Conservation (phyloP, 2,113 vertebrate genomes). For the Sander lucioperca region DNA sequence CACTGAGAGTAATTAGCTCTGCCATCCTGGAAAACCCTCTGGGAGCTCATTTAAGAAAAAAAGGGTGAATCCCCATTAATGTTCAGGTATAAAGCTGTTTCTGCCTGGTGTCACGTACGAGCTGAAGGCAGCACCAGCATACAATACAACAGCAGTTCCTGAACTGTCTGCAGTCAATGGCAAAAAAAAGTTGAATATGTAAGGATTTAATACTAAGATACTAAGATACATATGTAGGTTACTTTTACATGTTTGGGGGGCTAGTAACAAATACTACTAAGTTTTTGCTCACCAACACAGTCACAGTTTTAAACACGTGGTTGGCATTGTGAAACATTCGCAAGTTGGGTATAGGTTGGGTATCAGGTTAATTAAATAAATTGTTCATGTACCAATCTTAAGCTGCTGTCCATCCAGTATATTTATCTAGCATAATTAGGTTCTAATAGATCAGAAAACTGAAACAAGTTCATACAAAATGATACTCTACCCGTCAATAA, state of each 20-base stretch:
- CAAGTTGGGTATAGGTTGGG: no score
- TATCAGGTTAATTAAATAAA: no score
- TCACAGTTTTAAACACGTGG: no score
- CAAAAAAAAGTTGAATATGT: neutral
- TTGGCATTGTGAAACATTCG: no score
- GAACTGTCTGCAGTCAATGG: no score
- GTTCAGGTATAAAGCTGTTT: slow-evolving; percentile 21
- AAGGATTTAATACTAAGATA: neutral
- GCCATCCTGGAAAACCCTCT: slow-evolving; percentile 27
- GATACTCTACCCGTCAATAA: no score
- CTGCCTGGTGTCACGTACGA: neutral
- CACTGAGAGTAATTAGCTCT: slow-evolving; percentile 53
- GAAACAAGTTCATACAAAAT: no score
- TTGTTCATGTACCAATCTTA: no score
- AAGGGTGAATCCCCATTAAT: slow-evolving; percentile 39
- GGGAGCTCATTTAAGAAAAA: slow-evolving; percentile 9
- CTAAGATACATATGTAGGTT: neutral
- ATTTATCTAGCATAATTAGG: no score
- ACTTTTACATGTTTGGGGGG: neutral
- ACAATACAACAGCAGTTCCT: neutral
- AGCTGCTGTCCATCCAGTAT: no score
- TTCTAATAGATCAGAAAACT: no score
- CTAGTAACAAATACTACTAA: neutral
- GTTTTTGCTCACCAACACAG: neutral
- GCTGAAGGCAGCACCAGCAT: neutral